Conservation (phyloP, 2,797 vertebrate genomes). For the Chloroceryle amazona region DNA sequence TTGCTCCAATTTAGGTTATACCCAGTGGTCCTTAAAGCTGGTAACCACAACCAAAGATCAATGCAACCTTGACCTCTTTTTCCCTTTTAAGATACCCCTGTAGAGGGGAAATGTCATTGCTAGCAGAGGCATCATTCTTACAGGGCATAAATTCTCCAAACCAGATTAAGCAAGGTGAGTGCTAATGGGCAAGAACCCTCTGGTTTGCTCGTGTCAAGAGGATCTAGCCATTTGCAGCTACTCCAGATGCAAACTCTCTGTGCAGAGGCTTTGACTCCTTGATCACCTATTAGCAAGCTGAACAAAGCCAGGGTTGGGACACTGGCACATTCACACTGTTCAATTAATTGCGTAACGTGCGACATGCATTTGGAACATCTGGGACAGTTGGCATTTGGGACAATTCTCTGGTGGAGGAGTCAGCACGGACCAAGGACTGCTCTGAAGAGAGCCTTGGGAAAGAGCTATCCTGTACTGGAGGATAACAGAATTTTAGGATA, state of each 20-base stretch:
- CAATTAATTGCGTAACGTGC: background rate
- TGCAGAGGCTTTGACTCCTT: background rate
- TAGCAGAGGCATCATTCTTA: background rate
- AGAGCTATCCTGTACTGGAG: background rate
- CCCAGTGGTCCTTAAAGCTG: background rate
- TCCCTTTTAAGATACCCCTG: background rate
- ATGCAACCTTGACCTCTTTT: background rate
- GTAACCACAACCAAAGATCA: background rate
- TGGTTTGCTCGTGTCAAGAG: background rate
- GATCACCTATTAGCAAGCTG: background rate
- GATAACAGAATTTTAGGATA: background rate
- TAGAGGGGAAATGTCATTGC: background rate
- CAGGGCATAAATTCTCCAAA: background rate
- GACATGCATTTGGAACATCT: background rate
- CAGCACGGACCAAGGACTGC: accelerated
- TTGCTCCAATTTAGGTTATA: background rate
- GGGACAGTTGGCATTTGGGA: background rate
- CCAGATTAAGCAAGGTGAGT: accelerated
- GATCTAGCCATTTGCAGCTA: background rate
- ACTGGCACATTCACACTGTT: background rate
- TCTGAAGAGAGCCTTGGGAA: background rate
- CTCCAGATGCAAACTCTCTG: background rate
- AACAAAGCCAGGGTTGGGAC: background rate
- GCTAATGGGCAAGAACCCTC: background rate
- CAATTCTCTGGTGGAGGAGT: background rate